These are phyloP conservation scores for Diplolepis rosae DNA, from an alignment of 2,888 invertebrate species.

Conservation along the genomic window DNA sequence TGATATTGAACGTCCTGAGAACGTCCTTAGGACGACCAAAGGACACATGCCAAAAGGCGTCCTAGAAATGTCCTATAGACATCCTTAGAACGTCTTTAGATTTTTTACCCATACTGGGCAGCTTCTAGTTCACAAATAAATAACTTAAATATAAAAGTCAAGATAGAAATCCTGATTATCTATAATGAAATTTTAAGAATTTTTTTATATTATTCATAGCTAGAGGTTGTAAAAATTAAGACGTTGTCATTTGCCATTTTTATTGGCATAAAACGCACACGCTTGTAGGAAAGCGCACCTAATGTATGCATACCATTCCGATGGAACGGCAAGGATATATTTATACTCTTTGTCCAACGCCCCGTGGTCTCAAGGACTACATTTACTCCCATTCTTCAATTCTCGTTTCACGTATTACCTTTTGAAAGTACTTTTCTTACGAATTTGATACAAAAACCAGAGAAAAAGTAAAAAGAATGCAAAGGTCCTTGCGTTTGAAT, in stretches of 20 bases:
- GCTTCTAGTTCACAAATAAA: no score
- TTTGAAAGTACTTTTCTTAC: neutral
- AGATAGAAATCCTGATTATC: no score
- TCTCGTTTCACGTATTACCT: neutral
- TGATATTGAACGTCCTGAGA: no score
- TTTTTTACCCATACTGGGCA: no score
- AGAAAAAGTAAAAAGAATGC: neutral
- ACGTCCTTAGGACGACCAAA: no score
- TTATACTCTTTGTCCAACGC: constrained; percentile 47
- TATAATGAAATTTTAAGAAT: no score
- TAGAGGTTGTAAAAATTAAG: neutral
- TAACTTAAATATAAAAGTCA: no score
- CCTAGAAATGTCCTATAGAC: no score
- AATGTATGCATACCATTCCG: constrained; percentile 48
- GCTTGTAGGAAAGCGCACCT: neutral
- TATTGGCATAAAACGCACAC: neutral
- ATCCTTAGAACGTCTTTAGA: no score
- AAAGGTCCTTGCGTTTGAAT: neutral
- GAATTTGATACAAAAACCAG: neutral
- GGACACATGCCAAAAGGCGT: no score
- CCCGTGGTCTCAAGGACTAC: constrained; percentile 47
- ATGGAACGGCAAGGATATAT: constrained; percentile 40
- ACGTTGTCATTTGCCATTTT: neutral
- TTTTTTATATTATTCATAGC: no score
- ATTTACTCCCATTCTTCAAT: constrained; percentile 36